Base-by-base conservation (phyloP, 2,113 vertebrate genomes). In the Dromaius novaehollandiae region DNA sequence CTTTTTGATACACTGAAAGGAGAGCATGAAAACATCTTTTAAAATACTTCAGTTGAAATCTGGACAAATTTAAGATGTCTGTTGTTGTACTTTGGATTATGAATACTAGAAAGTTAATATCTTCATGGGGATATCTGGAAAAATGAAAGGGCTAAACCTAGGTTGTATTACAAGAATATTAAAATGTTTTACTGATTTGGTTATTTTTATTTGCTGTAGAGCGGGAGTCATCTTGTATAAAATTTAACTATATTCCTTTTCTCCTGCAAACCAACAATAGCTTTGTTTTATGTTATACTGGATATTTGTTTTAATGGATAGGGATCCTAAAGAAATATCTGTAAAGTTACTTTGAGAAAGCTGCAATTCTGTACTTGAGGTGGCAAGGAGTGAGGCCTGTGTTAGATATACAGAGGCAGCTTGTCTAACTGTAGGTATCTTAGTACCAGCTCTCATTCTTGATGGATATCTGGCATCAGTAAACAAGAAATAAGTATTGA, bases 101-200 rank as follows among this genome's bases (percentile, higher is more conserved):
- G 96, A 96, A 84, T 93, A 86, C 85, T 86, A 93, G 96, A 94
- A 97, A 98, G 96, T 86, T 95, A 97, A 97, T 98, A 97, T 94
- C 89, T 97, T 96, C 97, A 84, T 66, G 69, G 96, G 96, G 95
- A 97, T 97, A 97, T 98, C 97, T 98, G 97, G 97, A 97, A 97
- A 97, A 98, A 90, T 95, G 71, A 89, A 96, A 95, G 90, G 73
- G 74, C 80, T 95, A 87, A 96, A 63, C 69, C 78, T 91, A 95
- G 82, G 88, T 86, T 97, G 89, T 92, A 83, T 96, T 96, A 95
- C 93, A 93, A 65, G 90, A 88, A 95, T 97, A 95, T 97, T 95
- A 95, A 95, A 97, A 82, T 87, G 70, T 82, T 91, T 95, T 89
- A 91, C 80, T 92, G 86, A 89, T 96, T 95, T 90, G 70, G 38